Evolutionary conservation across 2,888 invertebrate genomes (phyloP).

Genomic region (Neocrepidodera transversa): DNA sequence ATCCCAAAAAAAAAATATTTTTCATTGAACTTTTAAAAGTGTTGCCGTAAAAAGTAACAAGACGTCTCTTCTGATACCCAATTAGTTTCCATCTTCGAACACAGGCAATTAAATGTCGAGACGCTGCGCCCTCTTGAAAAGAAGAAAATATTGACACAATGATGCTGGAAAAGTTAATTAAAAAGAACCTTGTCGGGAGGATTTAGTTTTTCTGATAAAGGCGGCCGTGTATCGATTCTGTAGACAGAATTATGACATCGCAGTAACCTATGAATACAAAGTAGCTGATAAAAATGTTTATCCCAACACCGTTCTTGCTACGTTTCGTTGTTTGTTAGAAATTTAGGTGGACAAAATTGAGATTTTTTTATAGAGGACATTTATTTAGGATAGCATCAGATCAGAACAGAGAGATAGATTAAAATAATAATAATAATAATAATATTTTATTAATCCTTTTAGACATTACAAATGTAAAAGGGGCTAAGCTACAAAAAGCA

Average conservation of each 20-base stretch:
- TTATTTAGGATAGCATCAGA: no score
- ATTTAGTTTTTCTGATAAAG: slow-evolving; percentile 56
- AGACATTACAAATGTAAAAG: no score
- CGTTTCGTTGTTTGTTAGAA: no score
- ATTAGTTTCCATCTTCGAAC: slow-evolving; percentile 6
- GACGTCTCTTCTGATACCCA: not conserved
- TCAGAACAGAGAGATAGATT: no score
- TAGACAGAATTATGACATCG: slow-evolving; percentile 60
- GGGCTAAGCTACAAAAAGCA: no score
- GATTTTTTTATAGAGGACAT: no score
- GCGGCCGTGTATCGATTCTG: slow-evolving; percentile 54
- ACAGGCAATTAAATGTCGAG: slow-evolving; percentile 22
- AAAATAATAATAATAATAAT: no score
- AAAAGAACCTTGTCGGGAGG: slow-evolving; percentile 39
- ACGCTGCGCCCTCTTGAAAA: slow-evolving; percentile 22
- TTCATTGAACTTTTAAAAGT: not conserved
- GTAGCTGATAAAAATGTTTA: slow-evolving; percentile 46
- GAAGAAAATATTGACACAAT: slow-evolving; percentile 48
- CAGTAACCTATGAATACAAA: slow-evolving; percentile 55
- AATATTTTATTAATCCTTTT: no score
- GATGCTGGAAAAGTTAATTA: slow-evolving; percentile 45
- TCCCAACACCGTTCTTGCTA: not conserved
- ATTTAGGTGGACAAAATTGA: not conserved
- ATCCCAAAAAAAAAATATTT: not conserved
- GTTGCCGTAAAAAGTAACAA: not conserved